Evolutionary conservation across 2,797 vertebrate species (phyloP).

Genomic region (Pseudomugil tenellus): DNA sequence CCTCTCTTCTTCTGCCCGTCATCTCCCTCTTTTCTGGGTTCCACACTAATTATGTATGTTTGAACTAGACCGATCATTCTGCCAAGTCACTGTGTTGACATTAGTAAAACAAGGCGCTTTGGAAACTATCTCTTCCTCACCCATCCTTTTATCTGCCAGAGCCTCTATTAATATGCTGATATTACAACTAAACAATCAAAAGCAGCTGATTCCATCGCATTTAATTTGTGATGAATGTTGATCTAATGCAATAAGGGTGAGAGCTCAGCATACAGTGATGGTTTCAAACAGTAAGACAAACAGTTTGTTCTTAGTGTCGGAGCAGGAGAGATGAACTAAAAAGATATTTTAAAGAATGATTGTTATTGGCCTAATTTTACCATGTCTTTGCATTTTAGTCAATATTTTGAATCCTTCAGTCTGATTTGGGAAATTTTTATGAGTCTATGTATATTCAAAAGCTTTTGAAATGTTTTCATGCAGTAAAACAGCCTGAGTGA

Average conservation of each 20-base stretch:
- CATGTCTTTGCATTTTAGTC: not conserved
- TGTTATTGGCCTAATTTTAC: not conserved
- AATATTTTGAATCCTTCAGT: not conserved
- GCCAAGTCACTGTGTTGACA: conserved; percentile 65
- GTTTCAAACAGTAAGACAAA: conserved; percentile 45
- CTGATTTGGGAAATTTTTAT: too few relatives aligned
- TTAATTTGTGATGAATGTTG: conserved; percentile 60
- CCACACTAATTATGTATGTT: conserved; percentile 66
- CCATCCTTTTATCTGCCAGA: conserved; percentile 42
- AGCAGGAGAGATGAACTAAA: conserved; percentile 18
- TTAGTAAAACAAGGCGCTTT: conserved; percentile 72
- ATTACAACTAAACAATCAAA: conserved; percentile 64
- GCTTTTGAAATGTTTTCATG: too few relatives aligned
- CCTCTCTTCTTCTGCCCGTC: conserved; percentile 26
- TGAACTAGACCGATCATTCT: conserved; percentile 67
- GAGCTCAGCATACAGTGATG: conserved; percentile 17
- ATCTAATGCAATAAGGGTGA: conserved; percentile 42
- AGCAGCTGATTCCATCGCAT: conserved; percentile 47
- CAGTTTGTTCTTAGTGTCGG: not conserved
- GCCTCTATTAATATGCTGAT: conserved; percentile 58
- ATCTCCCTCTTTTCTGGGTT: conserved; percentile 29
- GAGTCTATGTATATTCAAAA: too few relatives aligned
- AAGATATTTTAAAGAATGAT: not conserved
- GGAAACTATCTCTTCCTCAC: conserved; percentile 52
- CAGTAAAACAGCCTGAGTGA: too few relatives aligned